Evolutionary conservation across 2,797 vertebrate genomes (phyloP).

Genomic region (Odontamblyopus lacepedii): DNA sequence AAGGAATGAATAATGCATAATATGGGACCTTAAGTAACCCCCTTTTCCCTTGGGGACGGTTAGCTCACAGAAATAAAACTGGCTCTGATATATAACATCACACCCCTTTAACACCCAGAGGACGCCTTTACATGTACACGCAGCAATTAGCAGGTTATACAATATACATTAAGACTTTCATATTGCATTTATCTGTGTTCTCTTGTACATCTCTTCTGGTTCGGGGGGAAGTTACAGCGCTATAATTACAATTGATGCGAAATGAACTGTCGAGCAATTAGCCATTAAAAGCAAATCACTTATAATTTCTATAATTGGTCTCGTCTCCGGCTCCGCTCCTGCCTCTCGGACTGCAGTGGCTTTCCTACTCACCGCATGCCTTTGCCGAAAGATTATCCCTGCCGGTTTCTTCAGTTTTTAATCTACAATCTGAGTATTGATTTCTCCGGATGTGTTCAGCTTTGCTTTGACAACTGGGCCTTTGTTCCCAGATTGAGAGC

Average conservation of each 20-base stretch:
- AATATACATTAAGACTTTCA: background rate
- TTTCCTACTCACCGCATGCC: constrained; percentile 9
- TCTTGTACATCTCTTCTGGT: background rate
- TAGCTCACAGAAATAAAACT: background rate
- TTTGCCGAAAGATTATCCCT: constrained; percentile 33
- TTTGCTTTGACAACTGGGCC: constrained; percentile 38
- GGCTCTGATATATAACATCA: background rate
- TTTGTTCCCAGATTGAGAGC: constrained; percentile 45
- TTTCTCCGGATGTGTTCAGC: constrained; percentile 41
- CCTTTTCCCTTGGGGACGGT: background rate
- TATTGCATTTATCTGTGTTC: background rate
- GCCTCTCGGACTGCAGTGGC: constrained; percentile 8
- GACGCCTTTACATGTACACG: background rate
- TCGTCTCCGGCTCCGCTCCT: constrained; percentile 6
- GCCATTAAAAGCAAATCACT: constrained; percentile 5
- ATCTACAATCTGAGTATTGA: constrained; percentile 64
- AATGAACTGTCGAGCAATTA: constrained; percentile 11
- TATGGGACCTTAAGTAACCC: background rate
- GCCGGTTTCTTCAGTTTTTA: constrained; percentile 42
- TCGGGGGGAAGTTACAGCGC: background rate
- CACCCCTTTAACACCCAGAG: background rate
- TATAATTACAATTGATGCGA: constrained; percentile 9
- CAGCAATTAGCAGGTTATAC: background rate
- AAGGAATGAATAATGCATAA: background rate
- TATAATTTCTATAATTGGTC: background rate